Percentiles rank a stretch among this genome's conserved stretches.
Conservation (phyloP, 30 jellyfish, hydroid and myxozoan genomes). For the Phacellophora camtschatica region DNA sequence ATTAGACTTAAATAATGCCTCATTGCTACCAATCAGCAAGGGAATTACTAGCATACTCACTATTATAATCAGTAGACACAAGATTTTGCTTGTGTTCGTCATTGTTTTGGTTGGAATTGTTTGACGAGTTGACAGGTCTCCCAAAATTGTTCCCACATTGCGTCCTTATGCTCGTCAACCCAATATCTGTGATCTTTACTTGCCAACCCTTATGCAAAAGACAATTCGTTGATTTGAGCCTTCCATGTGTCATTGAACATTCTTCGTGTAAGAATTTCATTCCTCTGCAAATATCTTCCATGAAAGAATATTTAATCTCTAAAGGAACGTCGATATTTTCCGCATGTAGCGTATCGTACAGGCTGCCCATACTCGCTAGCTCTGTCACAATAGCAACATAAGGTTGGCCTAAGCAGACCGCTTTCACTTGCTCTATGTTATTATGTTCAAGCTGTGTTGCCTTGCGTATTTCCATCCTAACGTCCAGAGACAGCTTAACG, state of each 20-base stretch:
- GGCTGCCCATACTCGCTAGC: slow-evolving; percentile 88
- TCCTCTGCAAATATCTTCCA: slow-evolving; percentile 93
- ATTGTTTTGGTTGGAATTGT: background rate
- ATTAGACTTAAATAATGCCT: too few species aligned
- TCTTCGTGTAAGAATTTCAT: slow-evolving; percentile 78
- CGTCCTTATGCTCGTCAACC: slow-evolving; percentile 52
- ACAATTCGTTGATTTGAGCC: slow-evolving; percentile 89
- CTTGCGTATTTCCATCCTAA: slow-evolving; percentile 63
- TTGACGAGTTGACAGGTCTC: background rate
- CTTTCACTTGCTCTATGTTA: slow-evolving; percentile 72
- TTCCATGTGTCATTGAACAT: slow-evolving; percentile 74
- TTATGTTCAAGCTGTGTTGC: slow-evolving; percentile 55
- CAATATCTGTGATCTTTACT: slow-evolving; percentile 80
- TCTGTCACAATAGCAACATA: slow-evolving; percentile 68
- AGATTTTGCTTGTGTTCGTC: slow-evolving; percentile 15
- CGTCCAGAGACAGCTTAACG: slow-evolving; percentile 72
- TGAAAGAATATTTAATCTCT: slow-evolving; percentile 81
- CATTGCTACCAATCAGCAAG: too few species aligned
- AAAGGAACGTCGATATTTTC: slow-evolving; percentile 67
- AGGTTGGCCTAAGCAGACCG: slow-evolving; percentile 79
- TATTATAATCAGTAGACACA: slow-evolving; percentile 11
- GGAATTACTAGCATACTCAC: slow-evolving; percentile 20
- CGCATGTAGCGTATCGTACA: slow-evolving; percentile 76
- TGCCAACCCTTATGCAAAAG: slow-evolving; percentile 94
- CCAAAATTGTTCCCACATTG: background rate